Evolutionary conservation across 2,888 invertebrate genomes (phyloP).

Genomic region (Chaitophorus viminalis): DNA sequence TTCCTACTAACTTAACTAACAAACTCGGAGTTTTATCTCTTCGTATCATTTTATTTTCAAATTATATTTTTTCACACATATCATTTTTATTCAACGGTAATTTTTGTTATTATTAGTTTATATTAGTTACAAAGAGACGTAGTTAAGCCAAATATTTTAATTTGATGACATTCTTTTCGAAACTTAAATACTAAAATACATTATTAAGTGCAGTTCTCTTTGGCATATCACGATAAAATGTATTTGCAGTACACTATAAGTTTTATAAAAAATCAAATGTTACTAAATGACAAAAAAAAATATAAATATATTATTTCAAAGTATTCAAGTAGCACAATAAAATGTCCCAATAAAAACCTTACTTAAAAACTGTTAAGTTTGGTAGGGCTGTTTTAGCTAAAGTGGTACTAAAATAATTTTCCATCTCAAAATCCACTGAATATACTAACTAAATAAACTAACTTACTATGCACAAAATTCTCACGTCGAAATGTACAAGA

Average conservation of each 20-base stretch:
- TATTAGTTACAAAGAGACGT: neutral
- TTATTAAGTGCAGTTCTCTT: neutral
- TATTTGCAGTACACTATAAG: neutral
- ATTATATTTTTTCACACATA: constrained; percentile 28
- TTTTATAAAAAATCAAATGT: constrained; percentile 9
- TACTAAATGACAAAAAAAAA: neutral
- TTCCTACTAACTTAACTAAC: neutral
- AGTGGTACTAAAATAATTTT: too few species aligned
- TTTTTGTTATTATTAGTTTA: neutral
- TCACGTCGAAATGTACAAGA: neutral
- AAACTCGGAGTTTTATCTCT: neutral
- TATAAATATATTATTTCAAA: too few species aligned
- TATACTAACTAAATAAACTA: neutral
- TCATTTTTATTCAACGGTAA: constrained; percentile 2
- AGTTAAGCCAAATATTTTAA: neutral
- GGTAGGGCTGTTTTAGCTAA: too few species aligned
- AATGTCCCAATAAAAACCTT: neutral
- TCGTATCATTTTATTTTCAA: constrained; percentile 1
- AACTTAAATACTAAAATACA: neutral
- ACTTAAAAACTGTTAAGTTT: neutral
- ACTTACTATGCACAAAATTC: neutral
- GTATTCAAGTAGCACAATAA: neutral
- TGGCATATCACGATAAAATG: constrained; percentile 22
- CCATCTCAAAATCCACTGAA: too few species aligned
- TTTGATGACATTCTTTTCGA: neutral